A percentile compares a stretch with the other conserved stretches of the same genome.
These are phyloP conservation scores for Lycaon pictus DNA, from an alignment of 2,113 vertebrate species.

Conservation along the genomic window DNA sequence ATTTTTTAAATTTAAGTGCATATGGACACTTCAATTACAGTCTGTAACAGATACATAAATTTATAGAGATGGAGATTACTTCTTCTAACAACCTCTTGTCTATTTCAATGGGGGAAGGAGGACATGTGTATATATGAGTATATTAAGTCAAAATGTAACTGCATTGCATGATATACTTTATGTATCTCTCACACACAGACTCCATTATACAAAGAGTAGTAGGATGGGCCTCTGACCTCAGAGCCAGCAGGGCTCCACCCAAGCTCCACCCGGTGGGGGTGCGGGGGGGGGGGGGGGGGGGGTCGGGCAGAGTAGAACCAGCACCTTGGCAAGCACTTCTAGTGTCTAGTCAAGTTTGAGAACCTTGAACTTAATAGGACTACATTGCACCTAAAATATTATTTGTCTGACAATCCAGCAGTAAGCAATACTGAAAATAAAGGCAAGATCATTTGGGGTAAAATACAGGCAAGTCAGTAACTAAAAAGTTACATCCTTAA, in stretches of 20 bases:
- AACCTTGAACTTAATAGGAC: neutral
- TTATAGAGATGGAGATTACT: neutral
- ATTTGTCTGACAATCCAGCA: neutral
- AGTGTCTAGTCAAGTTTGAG: neutral
- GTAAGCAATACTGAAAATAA: conserved; percentile 1
- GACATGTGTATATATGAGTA: neutral
- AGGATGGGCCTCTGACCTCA: neutral
- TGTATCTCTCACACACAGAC: neutral
- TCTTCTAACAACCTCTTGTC: neutral
- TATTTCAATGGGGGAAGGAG: neutral
- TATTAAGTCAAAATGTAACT: conserved; percentile 9
- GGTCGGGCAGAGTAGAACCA: neutral
- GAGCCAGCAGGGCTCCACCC: neutral
- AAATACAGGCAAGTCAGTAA: neutral
- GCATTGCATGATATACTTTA: neutral
- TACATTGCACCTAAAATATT: neutral
- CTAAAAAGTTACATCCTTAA: neutral
- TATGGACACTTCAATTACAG: neutral
- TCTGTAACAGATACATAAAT: neutral
- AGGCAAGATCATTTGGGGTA: neutral
- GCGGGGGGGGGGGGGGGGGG: too few species aligned
- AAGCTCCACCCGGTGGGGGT: neutral
- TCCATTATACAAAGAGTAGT: neutral
- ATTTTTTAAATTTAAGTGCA: neutral
- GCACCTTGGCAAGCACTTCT: neutral